These are phyloP conservation scores for Bombyx mandarina DNA, from an alignment of 1,140 invertebrate genomes.

Conservation along the genomic window DNA sequence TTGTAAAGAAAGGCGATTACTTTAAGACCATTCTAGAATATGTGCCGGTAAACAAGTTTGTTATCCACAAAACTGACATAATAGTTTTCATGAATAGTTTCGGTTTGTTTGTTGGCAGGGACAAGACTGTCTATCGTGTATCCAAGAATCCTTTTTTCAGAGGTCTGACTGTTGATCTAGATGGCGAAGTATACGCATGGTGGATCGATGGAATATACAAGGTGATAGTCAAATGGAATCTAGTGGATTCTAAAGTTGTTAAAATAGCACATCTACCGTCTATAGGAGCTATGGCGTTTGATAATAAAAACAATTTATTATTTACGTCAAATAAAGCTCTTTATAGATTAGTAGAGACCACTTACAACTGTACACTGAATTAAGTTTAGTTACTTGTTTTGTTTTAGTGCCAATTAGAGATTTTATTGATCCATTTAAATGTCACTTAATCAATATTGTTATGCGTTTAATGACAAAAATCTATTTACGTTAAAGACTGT, in stretches of 20 bases:
- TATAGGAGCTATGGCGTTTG: constrained; percentile 49
- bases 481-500: too few species aligned
- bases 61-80: constrained; percentile 40
- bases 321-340: constrained; percentile 38
- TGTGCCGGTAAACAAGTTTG: constrained; percentile 39
- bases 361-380: constrained; percentile 14
- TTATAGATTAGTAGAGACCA: constrained; percentile 28
- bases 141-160: constrained; percentile 50
- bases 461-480: too few species aligned
- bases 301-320: constrained; percentile 53
- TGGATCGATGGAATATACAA: constrained; percentile 58
- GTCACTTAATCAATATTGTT: too few species aligned
- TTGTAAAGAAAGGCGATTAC: constrained; percentile 42
- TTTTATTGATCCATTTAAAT: too few species aligned
- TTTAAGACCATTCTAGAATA: constrained; percentile 35
- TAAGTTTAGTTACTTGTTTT: not conserved
- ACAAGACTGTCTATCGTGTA: constrained; percentile 22
- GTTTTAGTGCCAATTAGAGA: not conserved
- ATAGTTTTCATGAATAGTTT: constrained; percentile 34
- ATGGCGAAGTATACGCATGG: constrained; percentile 44
- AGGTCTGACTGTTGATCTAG: constrained; percentile 43
- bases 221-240: constrained; percentile 30
- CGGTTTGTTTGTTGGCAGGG: constrained; percentile 36
- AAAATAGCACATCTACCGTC: constrained; percentile 31
- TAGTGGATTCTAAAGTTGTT: constrained; percentile 28